Base-by-base conservation (phyloP, 37 sponge, comb jelly and placozoan genomes). In the Haliclona indistincta region DNA sequence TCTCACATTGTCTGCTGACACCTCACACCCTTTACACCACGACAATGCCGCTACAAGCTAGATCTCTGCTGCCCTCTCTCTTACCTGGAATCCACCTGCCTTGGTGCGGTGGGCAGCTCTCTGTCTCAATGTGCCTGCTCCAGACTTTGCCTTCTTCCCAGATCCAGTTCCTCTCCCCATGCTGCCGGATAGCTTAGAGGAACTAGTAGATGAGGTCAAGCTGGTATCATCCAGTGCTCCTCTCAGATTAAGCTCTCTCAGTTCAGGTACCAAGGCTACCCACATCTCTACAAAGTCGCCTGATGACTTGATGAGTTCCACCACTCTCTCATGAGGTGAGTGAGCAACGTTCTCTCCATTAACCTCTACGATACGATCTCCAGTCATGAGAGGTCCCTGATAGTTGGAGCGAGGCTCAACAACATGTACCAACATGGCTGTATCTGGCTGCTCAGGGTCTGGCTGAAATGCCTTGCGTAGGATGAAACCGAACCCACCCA, bases 281-380 rank as follows among this genome's bases (percentile, higher is more conserved):
- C 52, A 56, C 22, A 96, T 55, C 1, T 80, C 56, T 0, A 96
- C 79, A 2, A 26, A 20, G 26, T 86, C 86, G 0, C 93, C 89
- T 0, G 86, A 82, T 0, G 74, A 61, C 63, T 90, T 84, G 29
- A 98, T 95, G 54, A 98, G 56, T 11, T 98, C 95, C 47, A 92
- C 93, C 3, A 98, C 93, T 32, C 68, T 39, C 33, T 92, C 91
- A 54, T 94, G 90, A 1, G 87, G 64, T 13, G 61, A 72, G 33
- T 90, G 88, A 42, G 92, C 91, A 7, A 98, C 99, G 29, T 80
- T 78, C 11, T 70, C 73, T 0, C 88, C 93, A 68, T 98, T 98
- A 15, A 98, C 99, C 51, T 88, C 87, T 8, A 94, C 64, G 11
- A 98, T 87, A 3, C 90, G 68, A 71, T 98, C 99, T 20, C 95